A percentile compares a stretch with the other conserved stretches of the same genome.
phyloP scores from a whole-genome alignment of 2,113 vertebrate species.

The Trachemys scripta region DNA sequence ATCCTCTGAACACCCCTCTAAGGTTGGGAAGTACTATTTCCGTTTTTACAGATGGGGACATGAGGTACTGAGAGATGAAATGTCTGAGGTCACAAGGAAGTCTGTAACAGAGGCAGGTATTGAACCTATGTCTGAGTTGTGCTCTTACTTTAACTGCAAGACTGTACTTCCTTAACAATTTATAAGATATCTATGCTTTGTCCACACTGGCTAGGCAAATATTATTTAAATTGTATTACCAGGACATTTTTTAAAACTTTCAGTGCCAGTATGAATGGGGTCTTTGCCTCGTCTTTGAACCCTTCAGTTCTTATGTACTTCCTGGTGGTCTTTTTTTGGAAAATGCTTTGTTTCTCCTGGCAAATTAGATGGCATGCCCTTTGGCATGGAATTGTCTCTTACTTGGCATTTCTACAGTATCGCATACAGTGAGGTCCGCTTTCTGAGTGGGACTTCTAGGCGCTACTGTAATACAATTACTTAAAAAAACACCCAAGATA shows the following conservation, averaged over 20 bases:
- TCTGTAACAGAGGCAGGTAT: background rate
- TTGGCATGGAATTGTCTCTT: background rate
- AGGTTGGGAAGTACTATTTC: background rate
- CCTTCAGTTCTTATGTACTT: background rate
- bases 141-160: conserved; percentile 43
- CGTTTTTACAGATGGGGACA: background rate
- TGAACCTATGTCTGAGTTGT: background rate
- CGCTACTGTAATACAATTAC: background rate
- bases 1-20: background rate
- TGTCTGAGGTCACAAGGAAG: background rate
- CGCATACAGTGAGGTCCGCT: background rate
- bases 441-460: background rate
- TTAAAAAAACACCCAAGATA: background rate
- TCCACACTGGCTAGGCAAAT: background rate
- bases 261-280: background rate
- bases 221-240: background rate
- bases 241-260: background rate
- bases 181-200: background rate
- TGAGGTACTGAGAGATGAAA: fast-evolving
- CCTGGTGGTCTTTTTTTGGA: background rate
- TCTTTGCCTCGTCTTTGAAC: background rate
- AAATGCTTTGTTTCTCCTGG: background rate
- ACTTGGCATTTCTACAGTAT: background rate
- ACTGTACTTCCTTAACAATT: conserved; percentile 6
- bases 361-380: background rate